Conservation (phyloP, 2,888 invertebrate species). For the Agriopis aurantiaria region DNA sequence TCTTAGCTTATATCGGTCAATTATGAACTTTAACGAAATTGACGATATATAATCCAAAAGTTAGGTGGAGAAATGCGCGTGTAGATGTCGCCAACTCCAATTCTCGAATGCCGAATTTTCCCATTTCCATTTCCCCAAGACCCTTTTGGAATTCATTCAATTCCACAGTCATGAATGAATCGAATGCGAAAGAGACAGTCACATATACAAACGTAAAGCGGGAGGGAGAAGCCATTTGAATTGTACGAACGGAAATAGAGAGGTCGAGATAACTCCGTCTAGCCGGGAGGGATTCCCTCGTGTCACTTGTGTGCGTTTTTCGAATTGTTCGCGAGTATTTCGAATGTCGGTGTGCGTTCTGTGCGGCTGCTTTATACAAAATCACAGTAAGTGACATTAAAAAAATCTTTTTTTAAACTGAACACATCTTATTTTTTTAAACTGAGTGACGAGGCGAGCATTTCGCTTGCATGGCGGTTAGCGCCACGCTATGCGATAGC, state of each 20-base stretch:
- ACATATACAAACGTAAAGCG: constrained; percentile 50
- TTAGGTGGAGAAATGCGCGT: constrained; percentile 53
- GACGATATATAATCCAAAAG: background rate
- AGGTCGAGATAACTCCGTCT: constrained; percentile 85
- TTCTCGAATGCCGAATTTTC: constrained; percentile 61
- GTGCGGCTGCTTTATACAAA: constrained; percentile 46
- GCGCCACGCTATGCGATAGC: too few relatives aligned
- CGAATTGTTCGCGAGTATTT: constrained; percentile 75
- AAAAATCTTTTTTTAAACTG: background rate
- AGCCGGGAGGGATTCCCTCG: constrained; percentile 86
- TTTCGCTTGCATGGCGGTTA: too few relatives aligned
- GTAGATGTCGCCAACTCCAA: constrained; percentile 57
- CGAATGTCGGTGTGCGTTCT: constrained; percentile 77
- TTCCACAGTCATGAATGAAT: constrained; percentile 83
- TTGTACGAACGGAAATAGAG: constrained; percentile 86
- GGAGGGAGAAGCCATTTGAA: constrained; percentile 79
- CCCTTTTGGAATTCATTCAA: constrained; percentile 77
- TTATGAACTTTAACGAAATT: background rate
- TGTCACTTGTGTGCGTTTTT: constrained; percentile 86
- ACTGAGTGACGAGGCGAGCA: too few relatives aligned
- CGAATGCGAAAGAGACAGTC: constrained; percentile 80
- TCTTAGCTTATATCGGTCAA: too few relatives aligned
- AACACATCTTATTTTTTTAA: background rate
- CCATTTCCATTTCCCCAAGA: constrained; percentile 24
- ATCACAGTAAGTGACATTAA: background rate